Conservation (phyloP, 92 coral and sea anemone genomes). For the Hydrozoanthus gracilis region DNA sequence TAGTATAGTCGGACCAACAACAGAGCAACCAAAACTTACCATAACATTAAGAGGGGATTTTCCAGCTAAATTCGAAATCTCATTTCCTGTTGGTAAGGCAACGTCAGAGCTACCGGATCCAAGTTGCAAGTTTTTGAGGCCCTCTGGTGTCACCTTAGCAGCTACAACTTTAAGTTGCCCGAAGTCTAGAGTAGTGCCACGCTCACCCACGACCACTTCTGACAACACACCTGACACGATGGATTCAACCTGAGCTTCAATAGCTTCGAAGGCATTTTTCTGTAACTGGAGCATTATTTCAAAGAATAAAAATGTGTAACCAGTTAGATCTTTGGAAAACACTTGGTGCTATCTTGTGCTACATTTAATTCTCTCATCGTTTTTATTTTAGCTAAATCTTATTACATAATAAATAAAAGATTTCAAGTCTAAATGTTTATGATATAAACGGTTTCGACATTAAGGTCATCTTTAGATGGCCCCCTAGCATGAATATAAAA, state of each 20-base stretch:
- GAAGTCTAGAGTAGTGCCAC: background rate
- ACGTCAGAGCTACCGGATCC: background rate
- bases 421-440: no score
- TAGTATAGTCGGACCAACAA: no score
- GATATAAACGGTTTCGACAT: no score
- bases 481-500: no score
- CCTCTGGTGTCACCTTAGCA: background rate
- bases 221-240: background rate
- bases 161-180: background rate
- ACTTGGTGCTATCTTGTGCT: no score
- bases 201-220: slow-evolving; percentile 15
- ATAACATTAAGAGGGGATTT: background rate
- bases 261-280: background rate
- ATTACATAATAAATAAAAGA: no score
- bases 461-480: no score
- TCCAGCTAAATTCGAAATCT: background rate
- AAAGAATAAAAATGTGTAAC: no score
- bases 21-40: background rate
- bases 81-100: background rate
- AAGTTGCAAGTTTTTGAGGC: background rate
- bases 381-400: no score
- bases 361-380: no score
- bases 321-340: no score
- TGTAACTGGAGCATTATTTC: background rate
- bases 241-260: background rate